Percentiles rank a stretch among this genome's conserved stretches.
phyloP scores from a whole-genome alignment of 37 sponge, comb jelly and placozoan genomes.

The Geodia barretti region DNA sequence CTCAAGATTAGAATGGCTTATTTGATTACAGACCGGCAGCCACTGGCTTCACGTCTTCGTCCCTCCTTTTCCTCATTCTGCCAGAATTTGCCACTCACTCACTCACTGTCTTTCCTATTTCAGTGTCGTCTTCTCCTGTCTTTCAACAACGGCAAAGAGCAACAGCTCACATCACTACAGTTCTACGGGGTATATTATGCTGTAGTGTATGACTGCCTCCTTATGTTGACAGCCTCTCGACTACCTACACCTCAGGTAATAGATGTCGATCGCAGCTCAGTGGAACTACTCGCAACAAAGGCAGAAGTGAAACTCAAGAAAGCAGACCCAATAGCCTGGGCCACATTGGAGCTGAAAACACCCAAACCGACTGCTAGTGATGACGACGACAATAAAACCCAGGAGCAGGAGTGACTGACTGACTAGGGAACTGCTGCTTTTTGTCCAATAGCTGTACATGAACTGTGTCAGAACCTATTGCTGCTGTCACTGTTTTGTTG shows the following conservation, averaged over 20 bases:
- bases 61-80: no score
- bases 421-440: neutral
- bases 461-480: no score
- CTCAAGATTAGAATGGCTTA: no score
- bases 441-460: neutral
- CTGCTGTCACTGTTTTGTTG: no score
- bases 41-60: no score
- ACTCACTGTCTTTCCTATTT: neutral
- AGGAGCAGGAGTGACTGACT: neutral
- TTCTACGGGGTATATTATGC: slow-evolving; percentile 59
- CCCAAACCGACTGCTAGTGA: neutral
- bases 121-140: slow-evolving; percentile 36
- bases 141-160: slow-evolving; percentile 58
- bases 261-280: slow-evolving; percentile 67
- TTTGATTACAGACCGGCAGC: no score
- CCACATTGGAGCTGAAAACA: neutral
- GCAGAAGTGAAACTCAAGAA: slow-evolving; percentile 83
- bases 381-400: neutral
- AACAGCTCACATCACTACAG: slow-evolving; percentile 20
- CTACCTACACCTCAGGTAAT: slow-evolving; percentile 49
- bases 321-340: slow-evolving; percentile 40
- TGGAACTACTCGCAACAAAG: slow-evolving; percentile 71
- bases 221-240: neutral
- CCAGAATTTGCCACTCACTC: no score
- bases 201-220: neutral